These are phyloP conservation scores for Salminus brasiliensis DNA, from an alignment of 2,113 vertebrate genomes.

Conservation along the genomic window DNA sequence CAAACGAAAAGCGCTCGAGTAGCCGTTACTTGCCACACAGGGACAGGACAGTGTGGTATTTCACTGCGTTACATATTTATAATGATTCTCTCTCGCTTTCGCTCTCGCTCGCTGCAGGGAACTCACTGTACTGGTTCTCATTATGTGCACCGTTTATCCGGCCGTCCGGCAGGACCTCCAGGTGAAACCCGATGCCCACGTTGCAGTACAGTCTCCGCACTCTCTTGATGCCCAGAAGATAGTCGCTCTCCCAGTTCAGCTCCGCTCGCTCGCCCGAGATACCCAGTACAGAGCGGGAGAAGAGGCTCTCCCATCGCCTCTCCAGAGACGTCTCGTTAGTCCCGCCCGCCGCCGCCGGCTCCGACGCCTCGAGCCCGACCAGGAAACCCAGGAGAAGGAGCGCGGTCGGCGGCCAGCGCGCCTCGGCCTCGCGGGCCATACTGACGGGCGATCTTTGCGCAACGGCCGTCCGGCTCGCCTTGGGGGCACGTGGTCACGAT, in stretches of 20 bases:
- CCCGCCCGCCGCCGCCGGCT: slow-evolving; percentile 79
- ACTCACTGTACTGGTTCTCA: slow-evolving; percentile 98
- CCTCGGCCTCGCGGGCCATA: slow-evolving; percentile 85
- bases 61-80: slow-evolving; percentile 66
- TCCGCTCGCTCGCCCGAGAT: slow-evolving; percentile 84
- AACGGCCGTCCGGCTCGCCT: slow-evolving; percentile 88
- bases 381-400: slow-evolving; percentile 84
- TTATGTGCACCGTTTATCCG: slow-evolving; percentile 90
- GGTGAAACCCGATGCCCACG: slow-evolving; percentile 98
- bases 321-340: slow-evolving; percentile 87
- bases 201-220: slow-evolving; percentile 97
- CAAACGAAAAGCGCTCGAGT: slow-evolving; percentile 61
- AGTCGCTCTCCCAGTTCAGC: slow-evolving; percentile 93
- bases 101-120: slow-evolving; percentile 65
- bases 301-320: slow-evolving; percentile 85
- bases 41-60: slow-evolving; percentile 64
- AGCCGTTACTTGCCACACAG: slow-evolving; percentile 60
- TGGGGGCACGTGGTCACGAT: slow-evolving; percentile 94
- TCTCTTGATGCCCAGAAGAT: slow-evolving; percentile 95
- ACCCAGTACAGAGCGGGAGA: slow-evolving; percentile 88
- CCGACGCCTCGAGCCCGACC: slow-evolving; percentile 80
- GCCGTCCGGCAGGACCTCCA: slow-evolving; percentile 93
- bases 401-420: slow-evolving; percentile 81
- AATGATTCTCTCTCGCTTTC: too few relatives aligned
- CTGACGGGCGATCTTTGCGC: slow-evolving; percentile 88